Evolutionary conservation across 2,113 vertebrate species (phyloP).

Genomic region (Tenebrosternarchus preto): DNA sequence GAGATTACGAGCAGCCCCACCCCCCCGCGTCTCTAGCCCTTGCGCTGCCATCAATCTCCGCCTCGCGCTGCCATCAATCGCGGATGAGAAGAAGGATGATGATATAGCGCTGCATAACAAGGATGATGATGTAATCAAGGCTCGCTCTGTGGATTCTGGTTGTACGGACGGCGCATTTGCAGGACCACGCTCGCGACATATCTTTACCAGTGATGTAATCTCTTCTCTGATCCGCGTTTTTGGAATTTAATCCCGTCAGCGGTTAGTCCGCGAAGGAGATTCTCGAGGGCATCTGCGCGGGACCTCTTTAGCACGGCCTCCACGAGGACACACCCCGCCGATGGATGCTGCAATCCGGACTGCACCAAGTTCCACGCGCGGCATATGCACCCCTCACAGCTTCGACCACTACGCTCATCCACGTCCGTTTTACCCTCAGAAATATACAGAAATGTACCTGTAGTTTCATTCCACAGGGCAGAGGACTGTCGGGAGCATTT

Average conservation of each 20-base stretch:
- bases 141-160: constrained; percentile 52
- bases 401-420: too few species aligned
- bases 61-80: not conserved
- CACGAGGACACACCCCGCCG: constrained; percentile 33
- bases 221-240: not conserved
- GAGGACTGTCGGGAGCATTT: too few species aligned
- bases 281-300: not conserved
- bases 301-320: constrained; percentile 23
- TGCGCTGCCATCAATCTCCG: too few species aligned
- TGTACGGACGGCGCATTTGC: constrained; percentile 53
- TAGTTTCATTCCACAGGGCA: too few species aligned
- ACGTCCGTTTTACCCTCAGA: too few species aligned
- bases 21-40: too few species aligned
- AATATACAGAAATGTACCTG: too few species aligned
- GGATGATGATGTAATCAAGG: constrained; percentile 79
- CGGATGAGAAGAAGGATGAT: not conserved
- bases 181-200: constrained; percentile 2
- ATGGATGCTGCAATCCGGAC: constrained; percentile 41
- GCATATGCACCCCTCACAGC: not conserved
- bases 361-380: constrained; percentile 35
- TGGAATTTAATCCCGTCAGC: constrained; percentile 25
- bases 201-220: constrained; percentile 69
- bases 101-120: constrained; percentile 39
- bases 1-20: too few species aligned
- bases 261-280: not conserved